Percentiles rank a stretch among this genome's conserved stretches.
phyloP scores from a whole-genome alignment of 2,113 vertebrate species.

The Raja brachyura region DNA sequence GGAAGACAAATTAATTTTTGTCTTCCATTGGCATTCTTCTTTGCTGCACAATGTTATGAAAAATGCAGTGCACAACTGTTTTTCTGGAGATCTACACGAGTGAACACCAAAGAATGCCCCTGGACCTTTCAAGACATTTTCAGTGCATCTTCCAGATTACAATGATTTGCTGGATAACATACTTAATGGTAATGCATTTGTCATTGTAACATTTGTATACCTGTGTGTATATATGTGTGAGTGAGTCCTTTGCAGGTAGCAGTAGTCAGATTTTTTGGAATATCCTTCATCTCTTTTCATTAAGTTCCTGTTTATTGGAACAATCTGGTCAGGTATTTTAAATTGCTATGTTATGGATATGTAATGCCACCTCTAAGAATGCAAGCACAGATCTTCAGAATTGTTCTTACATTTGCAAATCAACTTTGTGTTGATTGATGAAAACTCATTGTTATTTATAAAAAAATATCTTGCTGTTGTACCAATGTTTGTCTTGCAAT shows the following conservation, averaged over 20 bases:
- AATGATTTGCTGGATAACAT: not conserved
- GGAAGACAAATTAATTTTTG: not conserved
- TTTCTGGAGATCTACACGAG: not conserved
- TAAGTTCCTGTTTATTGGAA: not conserved
- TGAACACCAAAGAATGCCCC: not conserved
- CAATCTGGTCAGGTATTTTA: not conserved
- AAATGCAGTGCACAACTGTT: not conserved
- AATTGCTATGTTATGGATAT: not conserved
- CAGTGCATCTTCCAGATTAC: not conserved
- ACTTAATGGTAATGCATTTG: not conserved
- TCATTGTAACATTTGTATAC: not conserved
- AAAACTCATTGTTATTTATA: not conserved
- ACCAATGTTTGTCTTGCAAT: not conserved
- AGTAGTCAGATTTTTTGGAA: not conserved
- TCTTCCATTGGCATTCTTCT: not conserved
- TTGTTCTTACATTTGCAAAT: not conserved
- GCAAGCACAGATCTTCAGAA: not conserved
- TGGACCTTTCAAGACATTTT: not conserved
- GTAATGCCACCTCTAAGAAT: not conserved
- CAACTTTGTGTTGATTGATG: not conserved
- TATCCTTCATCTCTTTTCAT: not conserved
- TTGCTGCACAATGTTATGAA: not conserved
- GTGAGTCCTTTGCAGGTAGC: not conserved
- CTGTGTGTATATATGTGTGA: not conserved
- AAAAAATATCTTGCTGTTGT: not conserved